Base-by-base conservation (phyloP, 2,113 vertebrate genomes). In the Megaptera novaeangliae region DNA sequence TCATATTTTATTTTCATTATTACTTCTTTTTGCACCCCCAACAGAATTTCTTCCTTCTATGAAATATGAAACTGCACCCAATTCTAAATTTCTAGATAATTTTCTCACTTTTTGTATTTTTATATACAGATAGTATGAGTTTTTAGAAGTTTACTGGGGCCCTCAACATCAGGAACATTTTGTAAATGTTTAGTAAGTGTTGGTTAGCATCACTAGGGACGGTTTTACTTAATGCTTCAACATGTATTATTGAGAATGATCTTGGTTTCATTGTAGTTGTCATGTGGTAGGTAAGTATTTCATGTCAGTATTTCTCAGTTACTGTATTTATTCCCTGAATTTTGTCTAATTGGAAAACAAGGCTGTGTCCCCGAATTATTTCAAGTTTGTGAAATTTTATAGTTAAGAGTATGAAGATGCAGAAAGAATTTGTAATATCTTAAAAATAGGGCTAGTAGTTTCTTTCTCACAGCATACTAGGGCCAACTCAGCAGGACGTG, bases 251-350 rank as follows among this genome's bases (percentile, higher is more conserved):
- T 90, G 68, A 82, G 15, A 90, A 75, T 69, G 66, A 36, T 39
- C 31, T 96, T 96, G 66, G 15, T 93, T 94, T 97, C 81, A 87
- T 36, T 91, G n/a, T 61, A 69, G 27, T 52, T 82, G 25, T 90
- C 55, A 36, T 68, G 13, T 93, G 36, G 57, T 31, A 85, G 57
- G 10, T 78, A 39, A 64, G 12, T 95, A 64, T 83, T 84, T 83
- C 29, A 57, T 68, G 49, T 89, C 44, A 90, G 0, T 81, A 15
- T 86, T 86, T 90, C 74, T 94, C 25, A 71, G 63, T 23, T 75
- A 83, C 23, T 75, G 5, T 80, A 52, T 59, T 82, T 92, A 64
- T 44, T 81, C 75, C 13, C 82, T 95, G 31, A 93, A 89, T 85
- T 94, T 94, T 92, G 57, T 90, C 55, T 89, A 92, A 55, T 93